These are phyloP conservation scores for Gymnothorax reevesii DNA, from an alignment of 2,797 vertebrate genomes.

Conservation along the genomic window DNA sequence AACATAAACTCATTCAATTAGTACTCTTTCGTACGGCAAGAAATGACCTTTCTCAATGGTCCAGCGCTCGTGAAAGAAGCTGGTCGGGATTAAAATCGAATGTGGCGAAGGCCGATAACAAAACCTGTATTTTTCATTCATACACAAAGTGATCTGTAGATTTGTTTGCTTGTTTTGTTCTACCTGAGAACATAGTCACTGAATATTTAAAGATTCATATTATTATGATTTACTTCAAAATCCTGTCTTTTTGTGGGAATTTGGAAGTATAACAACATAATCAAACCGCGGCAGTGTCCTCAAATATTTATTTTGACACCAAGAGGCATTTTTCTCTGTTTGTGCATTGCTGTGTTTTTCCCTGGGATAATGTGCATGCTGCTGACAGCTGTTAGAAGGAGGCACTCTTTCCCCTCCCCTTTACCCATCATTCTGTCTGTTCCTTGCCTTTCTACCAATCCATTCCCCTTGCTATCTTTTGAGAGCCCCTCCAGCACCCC, in stretches of 20 bases:
- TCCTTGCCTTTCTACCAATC: no score
- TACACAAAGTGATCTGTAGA: background rate
- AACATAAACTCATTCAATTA: constrained; percentile 64
- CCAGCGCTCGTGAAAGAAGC: constrained; percentile 36
- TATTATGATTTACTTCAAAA: background rate
- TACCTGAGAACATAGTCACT: background rate
- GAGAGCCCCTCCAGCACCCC: no score
- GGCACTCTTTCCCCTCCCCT: no score
- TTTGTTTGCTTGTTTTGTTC: background rate
- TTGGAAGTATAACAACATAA: background rate
- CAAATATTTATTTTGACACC: background rate
- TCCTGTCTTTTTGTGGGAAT: background rate
- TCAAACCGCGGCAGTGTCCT: background rate
- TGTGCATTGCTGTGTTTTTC: background rate
- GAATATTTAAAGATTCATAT: background rate
- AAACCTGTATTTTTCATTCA: background rate
- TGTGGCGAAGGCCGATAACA: background rate
- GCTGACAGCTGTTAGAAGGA: no score
- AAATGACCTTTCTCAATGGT: constrained; percentile 52
- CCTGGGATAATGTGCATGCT: background rate
- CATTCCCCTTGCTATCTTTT: no score
- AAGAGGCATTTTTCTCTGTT: background rate
- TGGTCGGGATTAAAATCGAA: background rate
- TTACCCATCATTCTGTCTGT: no score
- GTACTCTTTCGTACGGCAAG: constrained; percentile 11